phyloP scores from a whole-genome alignment of 1,140 invertebrate species.

The Calephelis nemesis region DNA sequence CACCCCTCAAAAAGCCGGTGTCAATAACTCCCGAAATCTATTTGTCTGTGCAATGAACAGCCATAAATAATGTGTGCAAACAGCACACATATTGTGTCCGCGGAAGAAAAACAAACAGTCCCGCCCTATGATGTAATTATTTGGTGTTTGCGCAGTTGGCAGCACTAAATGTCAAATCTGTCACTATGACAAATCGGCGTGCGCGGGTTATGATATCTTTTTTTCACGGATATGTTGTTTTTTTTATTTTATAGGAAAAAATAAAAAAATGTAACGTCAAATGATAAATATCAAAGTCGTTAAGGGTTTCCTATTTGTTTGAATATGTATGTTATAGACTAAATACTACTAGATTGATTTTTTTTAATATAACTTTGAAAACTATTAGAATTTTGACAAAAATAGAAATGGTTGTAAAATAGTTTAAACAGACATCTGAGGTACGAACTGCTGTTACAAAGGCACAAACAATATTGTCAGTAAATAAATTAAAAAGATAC shows the following conservation, averaged over 20 bases:
- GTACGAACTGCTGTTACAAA: too few species aligned
- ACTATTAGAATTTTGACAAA: too few species aligned
- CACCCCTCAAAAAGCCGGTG: slow-evolving; percentile 33
- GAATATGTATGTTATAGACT: too few species aligned
- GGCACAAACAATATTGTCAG: too few species aligned
- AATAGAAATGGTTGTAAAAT: too few species aligned
- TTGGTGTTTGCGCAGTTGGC: slow-evolving; percentile 49
- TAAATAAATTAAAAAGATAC: too few species aligned
- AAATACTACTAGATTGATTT: too few species aligned
- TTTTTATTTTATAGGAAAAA: not conserved
- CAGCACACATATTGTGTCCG: slow-evolving; percentile 38
- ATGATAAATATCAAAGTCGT: too few species aligned
- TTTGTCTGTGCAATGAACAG: slow-evolving; percentile 46
- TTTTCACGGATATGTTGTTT: not conserved
- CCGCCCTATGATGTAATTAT: slow-evolving; percentile 37
- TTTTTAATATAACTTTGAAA: too few species aligned
- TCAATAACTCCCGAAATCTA: slow-evolving; percentile 44
- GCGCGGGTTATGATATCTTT: slow-evolving; percentile 26
- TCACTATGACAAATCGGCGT: slow-evolving; percentile 36
- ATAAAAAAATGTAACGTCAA: not conserved
- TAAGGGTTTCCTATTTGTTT: too few species aligned
- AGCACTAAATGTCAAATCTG: slow-evolving; percentile 31
- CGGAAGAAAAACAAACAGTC: slow-evolving; percentile 45
- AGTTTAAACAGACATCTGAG: too few species aligned
- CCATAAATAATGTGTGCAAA: slow-evolving; percentile 49